Conservation (phyloP, 2,888 invertebrate species). For the Helleia helle region DNA sequence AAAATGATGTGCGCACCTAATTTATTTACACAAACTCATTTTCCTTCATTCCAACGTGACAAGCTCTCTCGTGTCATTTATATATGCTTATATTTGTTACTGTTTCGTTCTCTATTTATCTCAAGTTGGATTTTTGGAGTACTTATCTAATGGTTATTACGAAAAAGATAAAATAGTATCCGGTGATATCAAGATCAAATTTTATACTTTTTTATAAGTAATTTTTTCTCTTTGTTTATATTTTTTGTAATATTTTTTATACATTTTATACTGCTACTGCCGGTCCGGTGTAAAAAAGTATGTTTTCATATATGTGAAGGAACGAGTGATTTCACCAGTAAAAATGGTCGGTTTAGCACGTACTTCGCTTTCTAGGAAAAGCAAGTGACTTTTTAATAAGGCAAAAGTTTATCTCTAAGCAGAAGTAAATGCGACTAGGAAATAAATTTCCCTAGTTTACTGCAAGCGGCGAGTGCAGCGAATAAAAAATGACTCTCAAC, state of each 20-base stretch:
- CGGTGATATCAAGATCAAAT: too few species aligned
- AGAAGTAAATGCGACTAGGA: background rate
- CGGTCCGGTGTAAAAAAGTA: too few species aligned
- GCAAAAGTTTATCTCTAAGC: background rate
- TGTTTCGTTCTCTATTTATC: background rate
- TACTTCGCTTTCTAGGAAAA: background rate
- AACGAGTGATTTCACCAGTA: too few species aligned
- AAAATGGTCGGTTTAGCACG: background rate
- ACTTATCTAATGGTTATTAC: background rate
- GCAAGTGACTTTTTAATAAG: background rate
- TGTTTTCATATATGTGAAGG: too few species aligned
- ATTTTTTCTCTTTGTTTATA: too few species aligned
- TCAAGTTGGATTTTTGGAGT: background rate
- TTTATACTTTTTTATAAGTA: too few species aligned
- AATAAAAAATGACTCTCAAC: background rate
- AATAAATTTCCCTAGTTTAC: background rate
- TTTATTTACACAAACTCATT: background rate
- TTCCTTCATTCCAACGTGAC: background rate
- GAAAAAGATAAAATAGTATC: background rate
- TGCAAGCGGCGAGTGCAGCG: background rate
- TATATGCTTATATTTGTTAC: constrained; percentile 2
- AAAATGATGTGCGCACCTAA: constrained; percentile 1
- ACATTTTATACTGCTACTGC: too few species aligned
- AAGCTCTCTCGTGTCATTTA: background rate
- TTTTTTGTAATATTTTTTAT: too few species aligned